phyloP scores from a whole-genome alignment of 1,140 invertebrate genomes.

The Bombus haemorrhoidalis region DNA sequence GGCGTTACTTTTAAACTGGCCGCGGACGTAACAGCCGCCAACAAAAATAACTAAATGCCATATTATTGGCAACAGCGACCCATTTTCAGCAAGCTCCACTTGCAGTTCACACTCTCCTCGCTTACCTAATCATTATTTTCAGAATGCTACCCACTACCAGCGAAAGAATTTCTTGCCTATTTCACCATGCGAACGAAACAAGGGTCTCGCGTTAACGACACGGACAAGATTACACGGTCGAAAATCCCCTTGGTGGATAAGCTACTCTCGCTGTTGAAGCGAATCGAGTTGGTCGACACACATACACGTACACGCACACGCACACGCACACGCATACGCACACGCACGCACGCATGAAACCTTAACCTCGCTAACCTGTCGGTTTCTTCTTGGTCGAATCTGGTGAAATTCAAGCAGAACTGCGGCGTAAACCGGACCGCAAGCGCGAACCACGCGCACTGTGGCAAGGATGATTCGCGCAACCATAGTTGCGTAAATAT shows the following conservation, averaged over 20 bases:
- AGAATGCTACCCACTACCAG: neutral
- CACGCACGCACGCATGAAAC: neutral
- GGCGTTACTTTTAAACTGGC: neutral
- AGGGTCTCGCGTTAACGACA: neutral
- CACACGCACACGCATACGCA: fast-evolving
- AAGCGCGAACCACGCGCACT: neutral
- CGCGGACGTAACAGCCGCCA: neutral
- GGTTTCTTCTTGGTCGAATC: neutral
- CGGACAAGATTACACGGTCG: neutral
- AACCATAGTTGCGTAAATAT: conserved; percentile 67
- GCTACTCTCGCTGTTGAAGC: neutral
- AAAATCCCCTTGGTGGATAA: neutral
- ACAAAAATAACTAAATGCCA: conserved; percentile 29
- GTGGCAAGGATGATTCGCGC: neutral
- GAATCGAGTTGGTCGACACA: neutral
- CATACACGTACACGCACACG: no score
- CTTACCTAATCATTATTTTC: neutral
- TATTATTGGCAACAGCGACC: conserved; percentile 37
- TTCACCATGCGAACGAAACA: neutral
- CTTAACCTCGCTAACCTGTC: neutral
- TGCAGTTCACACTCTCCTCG: neutral
- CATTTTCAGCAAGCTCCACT: conserved; percentile 15
- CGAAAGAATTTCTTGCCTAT: neutral
- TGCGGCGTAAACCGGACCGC: neutral
- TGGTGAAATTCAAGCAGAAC: neutral